These are phyloP conservation scores for Plectropomus leopardus DNA, from an alignment of 2,113 vertebrate genomes.

Conservation along the genomic window DNA sequence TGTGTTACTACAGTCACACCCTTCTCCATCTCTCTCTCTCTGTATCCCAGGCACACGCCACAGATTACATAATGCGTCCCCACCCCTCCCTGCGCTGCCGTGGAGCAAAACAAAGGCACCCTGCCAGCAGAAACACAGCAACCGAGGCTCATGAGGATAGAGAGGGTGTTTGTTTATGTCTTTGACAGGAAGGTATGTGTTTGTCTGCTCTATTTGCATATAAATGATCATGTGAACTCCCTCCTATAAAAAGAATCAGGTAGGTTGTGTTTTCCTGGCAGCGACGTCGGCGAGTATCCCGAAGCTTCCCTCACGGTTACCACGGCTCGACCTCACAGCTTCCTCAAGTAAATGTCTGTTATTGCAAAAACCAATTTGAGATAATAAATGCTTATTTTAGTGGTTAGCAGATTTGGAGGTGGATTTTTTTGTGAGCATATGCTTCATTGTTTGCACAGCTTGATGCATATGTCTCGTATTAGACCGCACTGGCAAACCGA, in stretches of 20 bases:
- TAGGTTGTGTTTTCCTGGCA: slow-evolving; percentile 52
- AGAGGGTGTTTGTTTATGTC: slow-evolving; percentile 41
- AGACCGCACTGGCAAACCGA: slow-evolving; percentile 41
- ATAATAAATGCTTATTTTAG: slow-evolving; percentile 56
- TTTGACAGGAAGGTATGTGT: slow-evolving; percentile 21
- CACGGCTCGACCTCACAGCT: slow-evolving; percentile 27
- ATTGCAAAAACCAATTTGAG: slow-evolving; percentile 36
- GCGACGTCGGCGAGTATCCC: slow-evolving; percentile 22
- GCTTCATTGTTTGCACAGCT: slow-evolving; percentile 54
- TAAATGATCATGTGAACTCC: slow-evolving; percentile 38
- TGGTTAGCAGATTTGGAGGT: slow-evolving; percentile 30
- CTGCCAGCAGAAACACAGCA: slow-evolving; percentile 73
- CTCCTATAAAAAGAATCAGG: slow-evolving; percentile 15
- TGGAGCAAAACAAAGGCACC: slow-evolving; percentile 74
- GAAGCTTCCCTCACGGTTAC: slow-evolving; percentile 20
- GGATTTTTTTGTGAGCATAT: slow-evolving; percentile 21
- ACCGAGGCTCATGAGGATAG: slow-evolving; percentile 47
- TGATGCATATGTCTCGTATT: slow-evolving; percentile 48
- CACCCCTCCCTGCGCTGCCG: slow-evolving; percentile 62
- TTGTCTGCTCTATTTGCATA: slow-evolving; percentile 21
- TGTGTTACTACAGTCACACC: slow-evolving; percentile 71
- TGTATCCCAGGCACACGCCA: slow-evolving; percentile 61
- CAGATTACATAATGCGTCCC: slow-evolving; percentile 72
- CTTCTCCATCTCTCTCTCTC: slow-evolving; percentile 47
- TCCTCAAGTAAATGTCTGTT: slow-evolving; percentile 29